Percentiles rank a stretch among this genome's conserved stretches.
These are phyloP conservation scores for Eristalinus aeneus DNA, from an alignment of 2,888 invertebrate species.

Conservation along the genomic window DNA sequence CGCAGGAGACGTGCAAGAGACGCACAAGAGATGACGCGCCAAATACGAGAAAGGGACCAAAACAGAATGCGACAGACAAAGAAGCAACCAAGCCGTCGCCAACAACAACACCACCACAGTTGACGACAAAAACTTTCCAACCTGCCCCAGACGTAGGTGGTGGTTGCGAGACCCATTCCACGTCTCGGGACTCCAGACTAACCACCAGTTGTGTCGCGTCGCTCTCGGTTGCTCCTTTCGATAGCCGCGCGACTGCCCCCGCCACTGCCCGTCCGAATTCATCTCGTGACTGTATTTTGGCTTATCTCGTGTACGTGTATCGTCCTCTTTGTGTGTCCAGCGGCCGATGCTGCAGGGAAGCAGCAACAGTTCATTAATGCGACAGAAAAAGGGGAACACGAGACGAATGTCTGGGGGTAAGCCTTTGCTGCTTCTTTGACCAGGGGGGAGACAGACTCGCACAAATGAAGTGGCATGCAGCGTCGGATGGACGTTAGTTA, in stretches of 20 bases:
- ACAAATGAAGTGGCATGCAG: slow-evolving; percentile 23
- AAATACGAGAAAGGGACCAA: neutral
- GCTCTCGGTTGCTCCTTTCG: neutral
- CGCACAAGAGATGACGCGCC: slow-evolving; percentile 23
- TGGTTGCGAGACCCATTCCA: slow-evolving; percentile 16
- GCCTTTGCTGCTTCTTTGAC: slow-evolving; percentile 34
- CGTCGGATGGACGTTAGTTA: slow-evolving; percentile 17
- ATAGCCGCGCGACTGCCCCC: neutral
- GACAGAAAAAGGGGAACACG: neutral
- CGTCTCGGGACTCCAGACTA: neutral
- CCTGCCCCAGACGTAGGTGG: slow-evolving; percentile 20
- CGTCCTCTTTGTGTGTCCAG: slow-evolving; percentile 27
- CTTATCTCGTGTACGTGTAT: slow-evolving; percentile 35
- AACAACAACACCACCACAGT: neutral
- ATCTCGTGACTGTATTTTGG: slow-evolving; percentile 31
- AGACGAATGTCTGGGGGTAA: slow-evolving; percentile 14
- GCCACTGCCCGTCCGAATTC: neutral
- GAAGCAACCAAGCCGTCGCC: neutral
- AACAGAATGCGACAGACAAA: slow-evolving; percentile 10
- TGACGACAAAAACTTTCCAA: slow-evolving; percentile 18
- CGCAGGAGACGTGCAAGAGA: neutral
- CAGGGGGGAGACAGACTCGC: neutral
- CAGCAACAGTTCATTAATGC: slow-evolving; percentile 54
- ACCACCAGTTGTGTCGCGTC: slow-evolving; percentile 44
- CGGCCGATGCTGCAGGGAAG: neutral